Percentiles rank a stretch among this genome's conserved stretches.
phyloP scores from a whole-genome alignment of 2,888 invertebrate genomes.

The Notocelia uddmanniana region DNA sequence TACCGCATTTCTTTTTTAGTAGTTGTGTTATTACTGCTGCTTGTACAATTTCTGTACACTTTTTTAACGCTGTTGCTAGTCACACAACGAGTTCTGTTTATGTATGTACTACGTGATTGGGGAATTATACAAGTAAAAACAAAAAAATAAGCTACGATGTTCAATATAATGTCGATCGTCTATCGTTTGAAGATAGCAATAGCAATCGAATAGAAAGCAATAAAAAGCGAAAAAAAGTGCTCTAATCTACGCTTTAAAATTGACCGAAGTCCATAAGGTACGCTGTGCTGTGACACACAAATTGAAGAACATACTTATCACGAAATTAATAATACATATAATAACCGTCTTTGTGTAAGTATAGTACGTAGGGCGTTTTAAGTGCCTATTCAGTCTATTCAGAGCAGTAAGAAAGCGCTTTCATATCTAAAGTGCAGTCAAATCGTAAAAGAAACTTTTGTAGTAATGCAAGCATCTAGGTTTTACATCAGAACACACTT shows the following conservation, averaged over 20 bases:
- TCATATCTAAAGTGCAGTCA: constrained; percentile 20
- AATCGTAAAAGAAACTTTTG: constrained; percentile 22
- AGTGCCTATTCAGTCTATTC: not conserved
- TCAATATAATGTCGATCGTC: too few species aligned
- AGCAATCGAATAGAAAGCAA: too few species aligned
- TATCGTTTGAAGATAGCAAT: too few species aligned
- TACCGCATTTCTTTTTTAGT: constrained; percentile 31
- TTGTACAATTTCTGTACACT: not conserved
- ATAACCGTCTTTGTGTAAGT: not conserved
- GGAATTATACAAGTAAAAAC: too few species aligned
- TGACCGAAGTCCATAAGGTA: not conserved
- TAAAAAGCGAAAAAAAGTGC: too few species aligned
- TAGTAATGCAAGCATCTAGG: constrained; percentile 1
- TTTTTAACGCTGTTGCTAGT: too few species aligned
- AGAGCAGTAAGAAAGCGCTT: constrained; percentile 7
- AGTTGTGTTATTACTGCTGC: constrained; percentile 26
- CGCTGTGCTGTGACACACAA: not conserved
- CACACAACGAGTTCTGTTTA: too few species aligned
- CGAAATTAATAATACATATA: too few species aligned
- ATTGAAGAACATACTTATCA: constrained; percentile 2
- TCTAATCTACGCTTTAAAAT: not conserved
- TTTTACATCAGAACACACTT: constrained; percentile 20
- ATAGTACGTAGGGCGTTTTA: too few species aligned
- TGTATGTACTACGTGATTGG: too few species aligned
- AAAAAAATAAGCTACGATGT: too few species aligned